Evolutionary conservation across 2,113 vertebrate species (phyloP).

Genomic region (Brevimyrus niger): DNA sequence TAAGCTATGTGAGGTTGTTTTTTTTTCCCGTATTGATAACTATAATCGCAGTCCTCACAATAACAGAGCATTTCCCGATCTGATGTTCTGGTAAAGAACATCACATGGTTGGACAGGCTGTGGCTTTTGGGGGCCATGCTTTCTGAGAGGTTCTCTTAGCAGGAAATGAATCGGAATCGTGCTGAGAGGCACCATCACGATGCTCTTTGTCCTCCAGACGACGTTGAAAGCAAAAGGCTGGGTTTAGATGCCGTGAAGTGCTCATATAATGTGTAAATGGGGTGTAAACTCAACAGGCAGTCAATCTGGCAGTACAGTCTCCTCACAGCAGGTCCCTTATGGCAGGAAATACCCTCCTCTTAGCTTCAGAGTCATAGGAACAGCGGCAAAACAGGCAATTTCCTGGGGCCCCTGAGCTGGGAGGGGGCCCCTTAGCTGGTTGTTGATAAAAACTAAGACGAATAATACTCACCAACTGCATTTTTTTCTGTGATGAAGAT

Average conservation of each 20-base stretch:
- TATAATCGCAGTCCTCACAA: neutral
- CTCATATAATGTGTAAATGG: neutral
- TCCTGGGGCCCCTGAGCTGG: neutral
- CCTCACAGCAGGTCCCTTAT: neutral
- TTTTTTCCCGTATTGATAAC: neutral
- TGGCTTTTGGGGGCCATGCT: neutral
- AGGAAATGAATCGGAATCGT: neutral
- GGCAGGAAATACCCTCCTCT: neutral
- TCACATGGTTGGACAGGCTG: neutral
- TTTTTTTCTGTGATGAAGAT: no score
- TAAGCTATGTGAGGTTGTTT: neutral
- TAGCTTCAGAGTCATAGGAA: neutral
- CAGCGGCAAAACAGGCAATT: neutral
- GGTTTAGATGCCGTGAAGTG: neutral
- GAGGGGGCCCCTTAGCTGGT: neutral
- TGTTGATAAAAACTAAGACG: no score
- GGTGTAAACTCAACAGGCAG: neutral
- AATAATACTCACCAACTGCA: no score
- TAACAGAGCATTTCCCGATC: neutral
- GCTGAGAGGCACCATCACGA: neutral
- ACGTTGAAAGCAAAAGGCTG: neutral
- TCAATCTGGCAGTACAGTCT: neutral
- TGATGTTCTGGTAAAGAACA: neutral
- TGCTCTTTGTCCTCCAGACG: neutral
- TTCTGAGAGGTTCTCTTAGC: neutral